phyloP scores from a whole-genome alignment of 2,113 vertebrate species.

The Telmatochromis sp. region DNA sequence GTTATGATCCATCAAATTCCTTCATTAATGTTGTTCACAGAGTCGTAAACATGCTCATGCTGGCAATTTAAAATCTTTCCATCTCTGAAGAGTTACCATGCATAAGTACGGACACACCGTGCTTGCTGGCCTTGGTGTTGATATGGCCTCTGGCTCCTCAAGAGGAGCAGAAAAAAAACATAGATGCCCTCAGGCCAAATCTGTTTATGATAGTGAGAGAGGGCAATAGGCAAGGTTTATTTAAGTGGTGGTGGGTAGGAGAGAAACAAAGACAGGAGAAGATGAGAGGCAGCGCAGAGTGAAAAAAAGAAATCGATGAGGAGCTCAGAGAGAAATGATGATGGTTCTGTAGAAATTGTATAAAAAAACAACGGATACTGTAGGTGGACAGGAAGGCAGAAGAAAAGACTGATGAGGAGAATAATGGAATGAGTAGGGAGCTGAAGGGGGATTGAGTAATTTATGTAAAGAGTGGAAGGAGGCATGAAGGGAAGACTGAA shows the following conservation, averaged over 20 bases:
- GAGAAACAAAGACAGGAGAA: neutral
- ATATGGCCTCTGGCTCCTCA: constrained; percentile 38
- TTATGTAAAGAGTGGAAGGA: constrained; percentile 5
- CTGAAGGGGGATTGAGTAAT: neutral
- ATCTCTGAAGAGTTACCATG: neutral
- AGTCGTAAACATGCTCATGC: neutral
- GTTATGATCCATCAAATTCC: neutral
- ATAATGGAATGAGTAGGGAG: neutral
- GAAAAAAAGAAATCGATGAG: constrained; percentile 30
- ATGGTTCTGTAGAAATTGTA: neutral
- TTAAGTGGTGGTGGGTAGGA: constrained; percentile 16
- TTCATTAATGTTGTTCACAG: neutral
- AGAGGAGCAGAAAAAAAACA: constrained; percentile 20
- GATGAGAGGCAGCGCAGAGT: neutral
- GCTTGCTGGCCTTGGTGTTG: constrained; percentile 17
- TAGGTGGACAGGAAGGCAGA: neutral
- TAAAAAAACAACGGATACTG: neutral
- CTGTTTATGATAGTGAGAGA: constrained; percentile 14
- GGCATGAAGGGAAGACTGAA: neutral
- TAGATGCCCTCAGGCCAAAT: constrained; percentile 25
- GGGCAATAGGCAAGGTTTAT: neutral
- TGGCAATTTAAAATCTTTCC: neutral
- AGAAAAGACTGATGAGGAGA: neutral
- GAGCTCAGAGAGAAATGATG: constrained; percentile 21
- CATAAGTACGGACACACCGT: neutral